Evolutionary conservation across 92 coral and sea anemone genomes (phyloP), one percentile per base, ranked within the genome.

Genomic region (Isaurus tuberculatus): DNA sequence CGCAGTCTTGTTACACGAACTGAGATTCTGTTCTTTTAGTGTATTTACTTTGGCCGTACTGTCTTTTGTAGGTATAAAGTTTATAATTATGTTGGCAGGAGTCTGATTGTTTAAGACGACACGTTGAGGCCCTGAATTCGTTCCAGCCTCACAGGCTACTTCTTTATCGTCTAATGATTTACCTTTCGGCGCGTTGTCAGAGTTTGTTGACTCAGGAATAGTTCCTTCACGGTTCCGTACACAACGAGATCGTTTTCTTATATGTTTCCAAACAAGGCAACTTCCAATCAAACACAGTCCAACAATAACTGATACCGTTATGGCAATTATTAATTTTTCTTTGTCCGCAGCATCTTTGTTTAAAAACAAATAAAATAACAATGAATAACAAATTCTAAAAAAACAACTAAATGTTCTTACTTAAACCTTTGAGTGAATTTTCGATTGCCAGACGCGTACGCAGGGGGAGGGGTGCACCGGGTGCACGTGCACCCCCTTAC

Each of bases 241-340:
- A 23, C 65, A 83, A 40, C 88, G 85, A n/a, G 81, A 70, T 78
- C 83, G 89, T 51, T 91, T 88, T 74, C 94, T 79, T 79, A 86
- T 69, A 75, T 79, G 85, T 88, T 85, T 91, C 97, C 97, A 93
- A 13, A 89, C 23, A 28, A 91, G 74, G 84, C 87, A 73, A 32
- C 89, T 93, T 49, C 83, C 91, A 53, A 89, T 70, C 6, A 91
- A 48, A 70, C 92, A 85, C 82, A 86, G 55, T 40, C 83, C 85
- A 5, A 84, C 66, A 48, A 84, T 48, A 65, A 70, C 80, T 53
- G 89, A 86, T 55, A 85, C 44, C 10, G 73, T 75, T 27, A 89
- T 48, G 44, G 89, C 89, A 46, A 85, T 33, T 65, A 89, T 79
- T 42, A 89, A 26, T 9, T 63, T 71, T 58, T 87, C 60, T 61